A percentile compares a stretch with the other conserved stretches of the same genome.
These are phyloP conservation scores for Nesidiocoris tenuis DNA, from an alignment of 2,888 invertebrate genomes.

Conservation along the genomic window DNA sequence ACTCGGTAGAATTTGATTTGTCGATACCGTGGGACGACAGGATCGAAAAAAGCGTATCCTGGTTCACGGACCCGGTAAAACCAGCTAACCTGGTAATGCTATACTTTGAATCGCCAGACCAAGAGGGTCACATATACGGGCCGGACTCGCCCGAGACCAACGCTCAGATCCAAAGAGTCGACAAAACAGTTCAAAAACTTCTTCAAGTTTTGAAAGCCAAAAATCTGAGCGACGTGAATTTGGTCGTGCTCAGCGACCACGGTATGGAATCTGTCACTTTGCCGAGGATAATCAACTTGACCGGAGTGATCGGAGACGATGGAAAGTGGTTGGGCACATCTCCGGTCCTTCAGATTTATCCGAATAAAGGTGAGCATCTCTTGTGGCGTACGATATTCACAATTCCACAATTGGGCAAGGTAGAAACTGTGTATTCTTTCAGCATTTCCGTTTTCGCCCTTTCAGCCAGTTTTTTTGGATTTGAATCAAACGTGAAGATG, in stretches of 20 bases:
- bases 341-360: slow-evolving; percentile 63
- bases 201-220: slow-evolving; percentile 56
- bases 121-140: slow-evolving; percentile 63
- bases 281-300: slow-evolving; percentile 60
- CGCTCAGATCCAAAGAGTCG: slow-evolving; percentile 57
- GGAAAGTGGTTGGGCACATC: slow-evolving; percentile 60
- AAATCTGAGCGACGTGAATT: slow-evolving; percentile 60
- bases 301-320: slow-evolving; percentile 57
- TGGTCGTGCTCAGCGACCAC: slow-evolving; percentile 72
- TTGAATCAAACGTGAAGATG: too few relatives aligned
- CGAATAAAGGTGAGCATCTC: slow-evolving; percentile 58
- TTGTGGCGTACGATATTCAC: too few relatives aligned
- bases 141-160: slow-evolving; percentile 57
- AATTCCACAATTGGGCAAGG: too few relatives aligned
- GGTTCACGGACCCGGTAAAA: slow-evolving; percentile 60
- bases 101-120: slow-evolving; percentile 72
- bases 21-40: slow-evolving; percentile 52
- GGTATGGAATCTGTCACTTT: slow-evolving; percentile 64
- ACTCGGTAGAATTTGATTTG: slow-evolving; percentile 54
- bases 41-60: slow-evolving; percentile 61
- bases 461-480: too few relatives aligned
- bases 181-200: slow-evolving; percentile 62
- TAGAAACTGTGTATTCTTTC: too few relatives aligned
- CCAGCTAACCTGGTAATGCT: slow-evolving; percentile 69
- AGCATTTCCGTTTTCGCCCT: too few relatives aligned